Evolutionary conservation across 2,113 vertebrate genomes (phyloP).

Genomic region (Narcine bancroftii): DNA sequence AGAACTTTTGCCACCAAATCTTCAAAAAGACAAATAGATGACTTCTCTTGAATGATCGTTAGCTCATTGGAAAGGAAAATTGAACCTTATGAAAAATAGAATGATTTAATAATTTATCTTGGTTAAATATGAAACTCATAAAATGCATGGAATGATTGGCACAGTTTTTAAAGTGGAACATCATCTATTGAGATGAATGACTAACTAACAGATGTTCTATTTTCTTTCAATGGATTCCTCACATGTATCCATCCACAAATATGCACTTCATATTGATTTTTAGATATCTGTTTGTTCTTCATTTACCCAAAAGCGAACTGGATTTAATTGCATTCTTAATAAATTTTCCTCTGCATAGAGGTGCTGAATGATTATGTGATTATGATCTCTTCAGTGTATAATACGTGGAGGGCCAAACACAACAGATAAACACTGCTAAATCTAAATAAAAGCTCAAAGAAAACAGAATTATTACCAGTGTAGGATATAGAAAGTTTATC

Average conservation of each 20-base stretch:
- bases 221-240: neutral
- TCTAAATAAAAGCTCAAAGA: no score
- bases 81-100: neutral
- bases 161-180: neutral
- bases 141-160: neutral
- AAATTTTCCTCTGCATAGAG: neutral
- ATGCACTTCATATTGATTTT: no score
- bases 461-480: neutral
- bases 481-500: neutral
- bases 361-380: neutral
- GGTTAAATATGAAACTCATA: conserved; percentile 12
- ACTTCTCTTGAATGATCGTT: neutral
- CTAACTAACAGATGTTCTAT: neutral
- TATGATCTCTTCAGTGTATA: neutral
- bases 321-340: neutral
- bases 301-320: neutral
- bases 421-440: neutral
- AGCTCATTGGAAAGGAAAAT: neutral
- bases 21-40: neutral
- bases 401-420: neutral
- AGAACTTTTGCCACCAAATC: neutral
- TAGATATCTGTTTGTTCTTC: neutral
- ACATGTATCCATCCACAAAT: neutral
- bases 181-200: neutral
- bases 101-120: neutral